Percentiles rank a stretch among this genome's conserved stretches.
These are phyloP conservation scores for Iphiclides podalirius DNA, from an alignment of 2,888 invertebrate species.

Conservation along the genomic window DNA sequence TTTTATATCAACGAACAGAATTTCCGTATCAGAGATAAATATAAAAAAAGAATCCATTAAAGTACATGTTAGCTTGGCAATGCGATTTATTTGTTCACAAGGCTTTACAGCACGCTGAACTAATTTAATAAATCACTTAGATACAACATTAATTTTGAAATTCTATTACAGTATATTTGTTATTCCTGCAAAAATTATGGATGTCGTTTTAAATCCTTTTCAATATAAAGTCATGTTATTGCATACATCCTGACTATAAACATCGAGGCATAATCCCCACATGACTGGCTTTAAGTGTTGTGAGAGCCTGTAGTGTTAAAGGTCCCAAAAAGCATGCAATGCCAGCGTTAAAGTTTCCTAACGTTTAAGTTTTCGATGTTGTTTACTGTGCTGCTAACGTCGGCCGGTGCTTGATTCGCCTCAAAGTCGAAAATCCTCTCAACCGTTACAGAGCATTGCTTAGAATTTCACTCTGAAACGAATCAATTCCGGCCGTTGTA, in stretches of 20 bases:
- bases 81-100: slow-evolving; percentile 13
- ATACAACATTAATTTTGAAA: background rate
- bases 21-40: background rate
- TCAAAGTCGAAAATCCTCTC: slow-evolving; percentile 13
- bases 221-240: too few relatives aligned
- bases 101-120: slow-evolving; percentile 18
- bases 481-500: slow-evolving; percentile 27
- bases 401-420: slow-evolving; percentile 10
- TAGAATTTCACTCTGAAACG: slow-evolving; percentile 5
- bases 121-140: slow-evolving; percentile 9
- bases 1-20: too few relatives aligned
- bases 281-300: slow-evolving; percentile 19
- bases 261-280: slow-evolving; percentile 21
- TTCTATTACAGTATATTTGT: background rate
- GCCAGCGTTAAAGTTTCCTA: slow-evolving; percentile 52
- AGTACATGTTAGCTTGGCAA: slow-evolving; percentile 4
- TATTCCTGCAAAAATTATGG: too few relatives aligned
- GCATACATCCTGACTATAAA: too few relatives aligned
- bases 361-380: slow-evolving; percentile 38
- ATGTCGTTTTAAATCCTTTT: too few relatives aligned
- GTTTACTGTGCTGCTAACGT: slow-evolving; percentile 53
- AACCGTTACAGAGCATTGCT: background rate
- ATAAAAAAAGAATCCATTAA: background rate
- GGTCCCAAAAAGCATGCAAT: slow-evolving; percentile 57
- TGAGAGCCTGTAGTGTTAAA: background rate